phyloP scores from a whole-genome alignment of 2,888 invertebrate species.

The Microdon myrmicae region DNA sequence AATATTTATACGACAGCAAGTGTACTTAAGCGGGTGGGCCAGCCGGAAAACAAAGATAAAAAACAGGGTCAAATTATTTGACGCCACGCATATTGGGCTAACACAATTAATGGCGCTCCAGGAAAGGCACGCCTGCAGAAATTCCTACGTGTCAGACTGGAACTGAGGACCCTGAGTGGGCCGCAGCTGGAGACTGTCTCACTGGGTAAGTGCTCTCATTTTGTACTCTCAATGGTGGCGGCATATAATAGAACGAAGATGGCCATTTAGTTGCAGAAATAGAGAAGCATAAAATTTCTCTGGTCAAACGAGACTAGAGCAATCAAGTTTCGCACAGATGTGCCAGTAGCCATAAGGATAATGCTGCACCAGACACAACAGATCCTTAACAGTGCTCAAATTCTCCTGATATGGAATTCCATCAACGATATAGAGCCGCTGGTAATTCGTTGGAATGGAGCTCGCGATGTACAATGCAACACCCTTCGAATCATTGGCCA shows the following conservation, averaged over 20 bases:
- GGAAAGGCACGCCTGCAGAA: background rate
- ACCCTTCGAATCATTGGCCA: background rate
- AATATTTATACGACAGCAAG: slow-evolving; percentile 44
- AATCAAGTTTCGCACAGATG: no score
- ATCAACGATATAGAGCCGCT: no score
- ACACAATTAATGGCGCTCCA: slow-evolving; percentile 45
- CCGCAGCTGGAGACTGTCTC: slow-evolving; percentile 23
- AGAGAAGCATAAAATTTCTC: no score
- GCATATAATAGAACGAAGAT: no score
- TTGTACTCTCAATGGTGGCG: slow-evolving; percentile 24
- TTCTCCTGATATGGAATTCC: no score
- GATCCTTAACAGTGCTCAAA: no score
- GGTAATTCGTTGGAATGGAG: no score
- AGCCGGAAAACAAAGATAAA: slow-evolving; percentile 4
- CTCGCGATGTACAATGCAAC: no score
- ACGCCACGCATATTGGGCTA: slow-evolving; percentile 44
- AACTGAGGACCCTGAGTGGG: background rate
- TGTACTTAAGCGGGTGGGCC: slow-evolving; percentile 25
- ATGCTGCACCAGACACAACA: no score
- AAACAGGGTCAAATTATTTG: slow-evolving; percentile 29
- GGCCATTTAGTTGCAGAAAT: no score
- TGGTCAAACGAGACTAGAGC: no score
- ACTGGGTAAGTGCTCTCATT: slow-evolving; percentile 29
- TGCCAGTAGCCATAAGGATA: no score
- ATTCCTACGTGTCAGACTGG: slow-evolving; percentile 1